Evolutionary conservation across 64 coral and sea anemone species (phyloP).

Genomic region (Porites lutea): DNA sequence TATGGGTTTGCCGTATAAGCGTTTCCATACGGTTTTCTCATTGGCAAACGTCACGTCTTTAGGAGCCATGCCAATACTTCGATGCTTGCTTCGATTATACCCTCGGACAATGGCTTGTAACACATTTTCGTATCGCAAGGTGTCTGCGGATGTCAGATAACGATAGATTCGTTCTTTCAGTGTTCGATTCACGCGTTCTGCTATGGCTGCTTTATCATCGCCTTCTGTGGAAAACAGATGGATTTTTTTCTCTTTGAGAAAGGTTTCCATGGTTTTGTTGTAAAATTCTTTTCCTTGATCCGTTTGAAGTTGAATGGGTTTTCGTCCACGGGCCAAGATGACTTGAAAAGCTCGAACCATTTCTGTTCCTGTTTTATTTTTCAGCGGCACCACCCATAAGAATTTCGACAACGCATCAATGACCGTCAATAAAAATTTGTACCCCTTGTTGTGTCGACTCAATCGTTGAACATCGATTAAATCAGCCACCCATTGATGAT

Average conservation of each 20-base stretch:
- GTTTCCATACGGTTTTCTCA: too few species aligned
- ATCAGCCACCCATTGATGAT: conserved; percentile 56
- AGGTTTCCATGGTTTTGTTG: conserved; percentile 18
- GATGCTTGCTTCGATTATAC: conserved; percentile 20
- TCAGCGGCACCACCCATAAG: conserved; percentile 15
- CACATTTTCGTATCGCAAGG: background rate
- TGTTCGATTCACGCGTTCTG: conserved; percentile 66
- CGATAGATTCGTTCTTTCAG: conserved; percentile 39
- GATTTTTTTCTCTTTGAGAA: conserved; percentile 12
- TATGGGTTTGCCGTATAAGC: too few species aligned
- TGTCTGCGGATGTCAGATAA: conserved; percentile 1
- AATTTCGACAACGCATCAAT: conserved; percentile 58
- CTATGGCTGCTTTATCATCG: conserved; percentile 32
- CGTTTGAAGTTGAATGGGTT: background rate
- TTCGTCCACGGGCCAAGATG: background rate
- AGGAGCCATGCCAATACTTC: conserved; percentile 46
- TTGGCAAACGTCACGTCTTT: too few species aligned
- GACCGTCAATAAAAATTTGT: conserved; percentile 46
- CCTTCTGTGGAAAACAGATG: conserved; percentile 42
- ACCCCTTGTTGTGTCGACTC: conserved; percentile 17
- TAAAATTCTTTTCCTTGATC: conserved; percentile 56
- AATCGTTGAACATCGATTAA: conserved; percentile 23
- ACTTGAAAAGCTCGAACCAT: background rate
- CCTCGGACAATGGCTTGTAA: conserved; percentile 1
- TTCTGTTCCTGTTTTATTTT: background rate